These are phyloP conservation scores for Anneissia japonica DNA, from an alignment of 35 echinoderm and acorn worm genomes.

Conservation along the genomic window DNA sequence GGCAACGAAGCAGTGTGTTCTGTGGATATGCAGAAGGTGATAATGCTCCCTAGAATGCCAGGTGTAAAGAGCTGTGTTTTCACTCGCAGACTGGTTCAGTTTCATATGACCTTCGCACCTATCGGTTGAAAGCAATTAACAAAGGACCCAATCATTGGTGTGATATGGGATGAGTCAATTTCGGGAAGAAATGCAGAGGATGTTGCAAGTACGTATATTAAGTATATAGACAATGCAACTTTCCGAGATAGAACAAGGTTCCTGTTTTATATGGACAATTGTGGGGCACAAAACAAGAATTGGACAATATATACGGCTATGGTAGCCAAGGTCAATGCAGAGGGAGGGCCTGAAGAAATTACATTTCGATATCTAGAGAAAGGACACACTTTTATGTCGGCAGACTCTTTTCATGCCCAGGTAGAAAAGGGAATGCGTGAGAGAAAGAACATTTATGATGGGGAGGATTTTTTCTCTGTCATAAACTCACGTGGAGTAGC, in stretches of 20 bases:
- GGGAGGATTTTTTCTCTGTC: not conserved
- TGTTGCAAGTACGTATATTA: not conserved
- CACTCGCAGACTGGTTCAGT: not conserved
- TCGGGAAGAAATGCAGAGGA: not conserved
- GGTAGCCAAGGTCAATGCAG: not conserved
- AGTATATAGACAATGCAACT: not conserved
- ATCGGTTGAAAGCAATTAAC: not conserved
- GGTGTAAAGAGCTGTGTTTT: not conserved
- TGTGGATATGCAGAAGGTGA: constrained; percentile 15
- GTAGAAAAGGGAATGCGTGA: constrained; percentile 15
- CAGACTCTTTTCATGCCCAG: constrained; percentile 7
- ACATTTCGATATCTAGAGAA: not conserved
- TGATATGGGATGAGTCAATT: not conserved
- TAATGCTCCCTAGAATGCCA: constrained; percentile 5
- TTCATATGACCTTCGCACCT: not conserved
- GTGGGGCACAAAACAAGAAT: not conserved
- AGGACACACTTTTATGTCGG: constrained; percentile 19
- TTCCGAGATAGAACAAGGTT: not conserved
- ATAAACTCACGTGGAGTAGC: not conserved
- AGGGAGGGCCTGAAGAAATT: constrained; percentile 3
- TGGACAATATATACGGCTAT: constrained; percentile 9
- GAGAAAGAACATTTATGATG: not conserved
- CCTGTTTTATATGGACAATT: constrained; percentile 16
- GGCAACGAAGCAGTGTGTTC: not conserved
- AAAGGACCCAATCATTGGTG: not conserved